Evolutionary conservation across 2,797 vertebrate genomes (phyloP).

Genomic region (Loriculus beryllinus): DNA sequence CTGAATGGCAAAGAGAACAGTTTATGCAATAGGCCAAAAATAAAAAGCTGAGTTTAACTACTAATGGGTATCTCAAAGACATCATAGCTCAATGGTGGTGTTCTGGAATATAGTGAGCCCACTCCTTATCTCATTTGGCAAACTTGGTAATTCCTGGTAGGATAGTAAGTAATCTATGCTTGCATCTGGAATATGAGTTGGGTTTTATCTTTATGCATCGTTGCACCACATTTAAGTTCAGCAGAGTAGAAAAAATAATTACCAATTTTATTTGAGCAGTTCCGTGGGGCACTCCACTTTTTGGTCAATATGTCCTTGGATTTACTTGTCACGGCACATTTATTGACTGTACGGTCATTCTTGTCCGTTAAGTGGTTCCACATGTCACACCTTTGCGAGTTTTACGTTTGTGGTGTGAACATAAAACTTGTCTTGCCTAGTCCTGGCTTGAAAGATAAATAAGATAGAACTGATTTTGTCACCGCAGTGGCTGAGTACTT

Average conservation of each 20-base stretch:
- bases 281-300: not conserved
- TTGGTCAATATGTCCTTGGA: not conserved
- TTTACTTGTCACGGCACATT: not conserved
- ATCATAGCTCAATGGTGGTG: not conserved
- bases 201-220: not conserved
- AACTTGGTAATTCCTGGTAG: not conserved
- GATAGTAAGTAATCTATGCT: not conserved
- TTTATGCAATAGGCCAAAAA: not conserved
- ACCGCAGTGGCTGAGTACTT: not conserved
- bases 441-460: not conserved
- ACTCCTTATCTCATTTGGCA: not conserved
- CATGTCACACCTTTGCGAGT: not conserved
- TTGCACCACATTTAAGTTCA: not conserved
- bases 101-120: not conserved
- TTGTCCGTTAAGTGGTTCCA: not conserved
- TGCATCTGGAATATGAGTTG: not conserved
- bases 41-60: not conserved
- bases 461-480: not conserved
- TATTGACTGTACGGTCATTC: not conserved
- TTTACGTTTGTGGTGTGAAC: not conserved
- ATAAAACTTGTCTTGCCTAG: not conserved
- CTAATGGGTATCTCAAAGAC: not conserved
- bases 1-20: not conserved
- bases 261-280: not conserved
- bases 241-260: not conserved